Evolutionary conservation across 2,797 vertebrate species (phyloP), one percentile per base, ranked within the genome.

Genomic region (Cottoperca gobio): DNA sequence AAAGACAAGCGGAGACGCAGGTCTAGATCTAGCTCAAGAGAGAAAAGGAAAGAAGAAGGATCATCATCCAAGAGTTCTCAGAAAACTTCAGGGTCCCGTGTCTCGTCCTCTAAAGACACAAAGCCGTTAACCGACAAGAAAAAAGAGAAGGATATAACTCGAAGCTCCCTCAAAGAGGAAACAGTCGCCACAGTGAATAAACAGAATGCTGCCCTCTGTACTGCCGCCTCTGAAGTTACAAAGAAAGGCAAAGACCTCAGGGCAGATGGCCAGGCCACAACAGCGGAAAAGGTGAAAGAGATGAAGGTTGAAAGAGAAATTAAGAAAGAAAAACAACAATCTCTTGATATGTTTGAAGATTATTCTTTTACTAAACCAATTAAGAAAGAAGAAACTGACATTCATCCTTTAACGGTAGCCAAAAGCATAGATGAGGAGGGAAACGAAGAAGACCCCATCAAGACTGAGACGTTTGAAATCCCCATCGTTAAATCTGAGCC

Each of bases 21-120:
- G 26, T 93, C 89, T 0, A 90, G 82, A 59, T 95, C 95, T 45
- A 81, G 59, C 9, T 96, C 94, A 2, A 92, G 85, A 90, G 94
- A 95, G 43, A 86, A 71, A 58, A 88, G 76, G 65, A 88, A 79
- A 85, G 81, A 69, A 23, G 79, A 64, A 33, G 65, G 28, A 39
- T 55, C 74, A 5, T 77, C 78, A 6, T 82, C 80, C 4, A 89
- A 79, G 73, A 77, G 61, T 42, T 70, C 70, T 39, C 80, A 79
- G 64, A 93, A 90, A 55, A 64, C 52, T 4, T 68, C 83, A 24
- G 67, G 60, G 3, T 53, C 78, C 0, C 31, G 39, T 21, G 57
- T 50, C 71, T 69, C 43, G 2, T 77, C 76, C 21, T 79, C 71
- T 5, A 90, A 85, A 78, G 83, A 91, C 16, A 23, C 70, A 1